Conservation (phyloP, 35 echinoderm and acorn worm genomes). For the Anneissia japonica region DNA sequence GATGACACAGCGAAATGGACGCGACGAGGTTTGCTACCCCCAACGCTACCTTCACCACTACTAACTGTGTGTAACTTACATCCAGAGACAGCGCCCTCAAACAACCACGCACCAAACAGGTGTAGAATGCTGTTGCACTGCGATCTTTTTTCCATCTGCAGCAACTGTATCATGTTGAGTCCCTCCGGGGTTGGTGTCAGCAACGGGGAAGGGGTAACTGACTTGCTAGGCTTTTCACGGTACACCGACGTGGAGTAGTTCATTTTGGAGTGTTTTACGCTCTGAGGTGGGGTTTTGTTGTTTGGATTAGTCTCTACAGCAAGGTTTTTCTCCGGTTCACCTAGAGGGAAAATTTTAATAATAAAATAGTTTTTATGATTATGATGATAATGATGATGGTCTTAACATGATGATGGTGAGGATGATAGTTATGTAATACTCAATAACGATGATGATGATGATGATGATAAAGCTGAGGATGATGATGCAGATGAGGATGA, state of each 20-base stretch:
- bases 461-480: too few species aligned
- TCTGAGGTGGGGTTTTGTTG: not conserved
- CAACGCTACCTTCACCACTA: not conserved
- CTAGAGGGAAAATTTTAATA: not conserved
- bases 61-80: constrained; percentile 86
- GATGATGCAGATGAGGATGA: too few species aligned
- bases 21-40: not conserved
- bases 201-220: not conserved
- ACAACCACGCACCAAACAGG: constrained; percentile 97
- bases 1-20: not conserved
- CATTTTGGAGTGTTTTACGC: not conserved
- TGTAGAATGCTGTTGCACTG: constrained; percentile 94
- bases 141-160: constrained; percentile 30
- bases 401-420: too few species aligned
- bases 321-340: not conserved
- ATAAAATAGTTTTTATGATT: too few species aligned
- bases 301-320: not conserved
- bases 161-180: not conserved
- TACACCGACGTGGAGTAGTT: not conserved
- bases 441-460: too few species aligned
- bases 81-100: constrained; percentile 88
- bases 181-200: not conserved
- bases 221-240: not conserved
- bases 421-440: too few species aligned
- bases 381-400: too few species aligned